Base-by-base conservation (phyloP, 2,797 vertebrate genomes). In the Hippopotamyrus pictus region DNA sequence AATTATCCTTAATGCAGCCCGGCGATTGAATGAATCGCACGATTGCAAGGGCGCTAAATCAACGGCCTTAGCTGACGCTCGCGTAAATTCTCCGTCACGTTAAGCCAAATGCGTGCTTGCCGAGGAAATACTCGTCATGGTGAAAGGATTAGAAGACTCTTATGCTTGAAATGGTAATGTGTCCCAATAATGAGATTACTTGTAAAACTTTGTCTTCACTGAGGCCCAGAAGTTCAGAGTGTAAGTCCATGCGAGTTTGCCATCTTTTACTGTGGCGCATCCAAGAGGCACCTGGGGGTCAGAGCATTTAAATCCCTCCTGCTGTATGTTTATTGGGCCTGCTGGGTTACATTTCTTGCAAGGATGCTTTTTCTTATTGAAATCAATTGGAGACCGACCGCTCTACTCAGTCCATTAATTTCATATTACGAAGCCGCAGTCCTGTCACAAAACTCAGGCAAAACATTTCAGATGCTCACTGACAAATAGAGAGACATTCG, bases 391-490 rank as follows among this genome's bases (percentile, higher is more conserved):
- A 92, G 91, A 92, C 93, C 92, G 91, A 93, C 92, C 91, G 92
- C 92, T 90, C 91, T 94, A 92, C 91, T 94, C 91, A 93, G 92
- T 93, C 95, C 93, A 95, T 95, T 95, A 95, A 94, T 94, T 95
- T 93, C 90, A 89, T 91, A 93, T 91, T 91, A 94, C 91, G 91
- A 92, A 95, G 92, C 90, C 90, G 91, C 90, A 90, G 89, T 90
- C 92, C 90, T 87, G 90, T 88, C 89, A 88, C 88, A 94, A 92
- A 93, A 89, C 90, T 88, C 51, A 91, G 90, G 90, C 91, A 91
- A 93, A 93, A 93, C 90, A 92, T 90, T 93, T 91, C 89, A 91
- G 88, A 92, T 89, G 76, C 92, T 93, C 93, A 91, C 88, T 83
- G 82, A 50, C 51, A 50, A 44, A 50, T 11, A 29, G 41, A 86